A percentile compares a stretch with the other conserved stretches of the same genome.
Conservation (phyloP, 2,888 invertebrate species). For the Gibbula magus region DNA sequence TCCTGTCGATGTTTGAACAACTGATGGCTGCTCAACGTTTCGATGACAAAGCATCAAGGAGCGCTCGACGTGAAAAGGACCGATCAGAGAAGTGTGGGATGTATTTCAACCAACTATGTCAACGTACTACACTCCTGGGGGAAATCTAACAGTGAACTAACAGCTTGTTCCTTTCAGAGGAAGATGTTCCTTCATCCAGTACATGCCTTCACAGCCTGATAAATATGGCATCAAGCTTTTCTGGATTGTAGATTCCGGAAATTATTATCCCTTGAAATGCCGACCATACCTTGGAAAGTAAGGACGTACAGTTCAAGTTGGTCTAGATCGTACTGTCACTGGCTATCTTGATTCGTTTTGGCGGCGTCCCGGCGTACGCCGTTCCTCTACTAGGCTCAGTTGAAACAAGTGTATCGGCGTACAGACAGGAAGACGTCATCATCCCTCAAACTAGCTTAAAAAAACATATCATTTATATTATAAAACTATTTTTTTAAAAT, state of each 20-base stretch:
- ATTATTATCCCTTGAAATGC: neutral
- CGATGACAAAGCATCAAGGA: neutral
- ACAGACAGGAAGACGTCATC: too few species aligned
- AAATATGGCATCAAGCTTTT: slow-evolving; percentile 5
- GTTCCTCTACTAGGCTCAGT: too few species aligned
- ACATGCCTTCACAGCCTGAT: neutral
- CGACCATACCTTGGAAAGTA: neutral
- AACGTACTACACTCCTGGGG: neutral
- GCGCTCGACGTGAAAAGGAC: neutral
- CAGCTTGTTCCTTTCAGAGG: neutral
- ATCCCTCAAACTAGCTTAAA: too few species aligned
- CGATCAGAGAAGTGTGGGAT: neutral
- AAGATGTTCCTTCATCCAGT: neutral
- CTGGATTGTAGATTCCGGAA: neutral
- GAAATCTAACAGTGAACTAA: neutral
- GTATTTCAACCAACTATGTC: neutral
- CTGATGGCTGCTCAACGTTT: neutral
- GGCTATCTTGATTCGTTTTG: too few species aligned
- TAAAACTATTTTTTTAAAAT: too few species aligned
- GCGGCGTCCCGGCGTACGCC: too few species aligned
- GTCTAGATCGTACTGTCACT: too few species aligned
- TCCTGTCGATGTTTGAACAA: neutral
- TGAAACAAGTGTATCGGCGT: too few species aligned
- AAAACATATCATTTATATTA: too few species aligned
- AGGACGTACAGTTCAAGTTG: too few species aligned